Base-by-base conservation (phyloP, 1,140 invertebrate genomes). In the Maniola jurtina region DNA sequence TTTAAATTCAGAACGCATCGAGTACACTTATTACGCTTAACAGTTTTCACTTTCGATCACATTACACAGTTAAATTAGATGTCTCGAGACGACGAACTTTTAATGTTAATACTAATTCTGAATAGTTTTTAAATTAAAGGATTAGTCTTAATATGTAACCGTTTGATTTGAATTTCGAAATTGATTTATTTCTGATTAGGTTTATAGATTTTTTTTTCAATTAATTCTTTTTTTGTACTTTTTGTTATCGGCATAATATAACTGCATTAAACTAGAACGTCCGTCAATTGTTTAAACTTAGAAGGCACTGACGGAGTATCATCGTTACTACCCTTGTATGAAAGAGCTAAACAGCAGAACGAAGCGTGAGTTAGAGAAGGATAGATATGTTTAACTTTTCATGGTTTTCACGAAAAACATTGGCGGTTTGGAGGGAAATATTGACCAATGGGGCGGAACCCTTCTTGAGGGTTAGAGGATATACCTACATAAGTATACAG, bases 251-350 rank as follows among this genome's bases (percentile, higher is more conserved):
- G 6, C 55, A 25, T 13, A 61, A 35, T 7, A 9, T 36, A 61
- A 48, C 33, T 15, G 38, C 34, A 50, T 47, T 61, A 79, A 72
- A 73, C 62, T 56, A 63, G 69, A 62, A 63, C 86, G 86, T 86
- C 84, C 80, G 84, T 69, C 74, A 77, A 75, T 76, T 76, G 72
- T 77, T 80, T 85, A 71, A 77, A 83, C 83, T 74, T 73, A 61
- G 75, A 85, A 85, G 79, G 79, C 77, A 89, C 86, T 89, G 86
- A 81, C 73, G 75, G 73, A 71, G 66, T 67, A 64, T 66, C 72
- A 71, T 67, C 70, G 77, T 56, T 70, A 54, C 79, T 70, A 82
- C 76, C 83, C 84, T 79, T 76, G 72, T 71, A 75, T 45, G 75
- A 88, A 54, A 70, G 79, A 81, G 83, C 45, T 59, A 71, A 65